Evolutionary conservation across 2,888 invertebrate species (phyloP).

Genomic region (Apotomis capreana): DNA sequence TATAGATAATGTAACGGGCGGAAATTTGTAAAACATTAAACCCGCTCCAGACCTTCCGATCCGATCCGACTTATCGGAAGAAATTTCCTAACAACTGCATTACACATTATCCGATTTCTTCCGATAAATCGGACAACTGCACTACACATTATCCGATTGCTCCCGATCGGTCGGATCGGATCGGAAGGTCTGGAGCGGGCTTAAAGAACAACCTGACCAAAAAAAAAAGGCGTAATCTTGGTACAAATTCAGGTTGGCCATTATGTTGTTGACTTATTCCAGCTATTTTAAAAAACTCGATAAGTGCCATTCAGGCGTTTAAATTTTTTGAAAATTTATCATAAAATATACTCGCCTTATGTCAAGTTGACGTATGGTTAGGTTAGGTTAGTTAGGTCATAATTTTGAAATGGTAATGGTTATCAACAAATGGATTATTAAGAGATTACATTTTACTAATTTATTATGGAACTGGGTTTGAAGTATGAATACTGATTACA

Average conservation of each 20-base stretch:
- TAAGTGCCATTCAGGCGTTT: no score
- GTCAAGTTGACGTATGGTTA: not conserved
- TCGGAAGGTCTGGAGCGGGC: no score
- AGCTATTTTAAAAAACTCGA: not conserved
- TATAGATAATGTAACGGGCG: no score
- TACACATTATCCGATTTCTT: no score
- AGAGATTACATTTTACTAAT: not conserved
- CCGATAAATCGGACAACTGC: no score
- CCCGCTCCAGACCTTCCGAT: no score
- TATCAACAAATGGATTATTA: not conserved
- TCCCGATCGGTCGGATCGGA: no score
- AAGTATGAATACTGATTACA: not conserved
- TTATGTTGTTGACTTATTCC: not conserved
- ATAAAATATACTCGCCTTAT: constrained; percentile 10
- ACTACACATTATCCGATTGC: no score
- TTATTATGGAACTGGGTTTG: not conserved
- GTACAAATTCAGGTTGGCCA: constrained; percentile 14
- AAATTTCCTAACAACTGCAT: no score
- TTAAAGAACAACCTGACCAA: not conserved
- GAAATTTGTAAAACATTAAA: no score
- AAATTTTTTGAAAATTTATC: not conserved
- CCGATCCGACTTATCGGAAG: no score
- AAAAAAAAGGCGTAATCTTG: not conserved
- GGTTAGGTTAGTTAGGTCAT: no score
- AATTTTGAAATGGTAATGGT: not conserved